Evolutionary conservation across 2,797 vertebrate species (phyloP).

Genomic region (Arremon brunneinucha): DNA sequence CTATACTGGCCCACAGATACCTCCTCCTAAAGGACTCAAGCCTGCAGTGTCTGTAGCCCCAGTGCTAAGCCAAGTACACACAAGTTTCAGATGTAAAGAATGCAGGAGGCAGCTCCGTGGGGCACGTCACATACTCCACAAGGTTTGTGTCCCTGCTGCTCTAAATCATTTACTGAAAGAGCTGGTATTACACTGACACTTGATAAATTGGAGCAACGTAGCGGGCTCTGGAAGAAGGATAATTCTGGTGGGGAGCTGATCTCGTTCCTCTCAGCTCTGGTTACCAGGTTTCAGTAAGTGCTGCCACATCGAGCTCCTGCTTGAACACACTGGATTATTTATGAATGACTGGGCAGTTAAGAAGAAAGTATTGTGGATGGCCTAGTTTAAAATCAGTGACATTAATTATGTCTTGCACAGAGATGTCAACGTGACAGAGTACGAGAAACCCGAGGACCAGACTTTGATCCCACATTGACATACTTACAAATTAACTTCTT

Average conservation of each 20-base stretch:
- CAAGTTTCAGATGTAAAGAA: fast-evolving
- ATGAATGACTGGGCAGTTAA: not conserved
- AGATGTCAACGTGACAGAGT: not conserved
- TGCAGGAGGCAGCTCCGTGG: not conserved
- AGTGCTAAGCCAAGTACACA: not conserved
- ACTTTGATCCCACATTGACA: not conserved
- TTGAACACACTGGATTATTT: not conserved
- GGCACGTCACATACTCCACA: not conserved
- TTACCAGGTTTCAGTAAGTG: not conserved
- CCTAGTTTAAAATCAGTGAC: not conserved
- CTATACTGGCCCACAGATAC: not conserved
- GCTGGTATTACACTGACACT: not conserved
- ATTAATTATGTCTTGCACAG: not conserved
- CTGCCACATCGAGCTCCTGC: not conserved
- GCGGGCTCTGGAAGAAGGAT: not conserved
- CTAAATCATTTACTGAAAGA: not conserved
- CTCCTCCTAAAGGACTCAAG: not conserved
- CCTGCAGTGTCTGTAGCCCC: not conserved
- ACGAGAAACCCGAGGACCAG: not conserved
- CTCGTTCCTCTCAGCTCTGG: not conserved
- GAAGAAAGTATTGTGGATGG: not conserved
- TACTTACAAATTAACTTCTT: not conserved
- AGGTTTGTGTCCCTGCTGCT: not conserved
- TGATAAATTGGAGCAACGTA: not conserved
- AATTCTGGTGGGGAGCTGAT: not conserved